phyloP scores from a whole-genome alignment of 2,797 vertebrate genomes.

The Spizella passerina region DNA sequence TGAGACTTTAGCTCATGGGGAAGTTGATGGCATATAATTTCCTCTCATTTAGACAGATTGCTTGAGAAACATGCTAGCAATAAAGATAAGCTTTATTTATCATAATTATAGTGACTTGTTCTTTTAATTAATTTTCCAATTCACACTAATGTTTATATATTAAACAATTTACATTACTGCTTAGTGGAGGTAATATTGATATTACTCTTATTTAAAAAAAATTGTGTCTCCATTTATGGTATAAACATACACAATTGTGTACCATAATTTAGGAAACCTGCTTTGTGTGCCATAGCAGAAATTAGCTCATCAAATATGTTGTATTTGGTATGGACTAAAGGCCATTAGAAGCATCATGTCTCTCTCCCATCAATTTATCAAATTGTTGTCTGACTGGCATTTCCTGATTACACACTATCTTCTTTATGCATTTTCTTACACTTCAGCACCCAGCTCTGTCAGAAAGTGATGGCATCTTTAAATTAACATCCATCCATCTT shows the following conservation, averaged over 20 bases:
- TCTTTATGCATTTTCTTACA: conserved; percentile 33
- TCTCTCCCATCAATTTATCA: conserved; percentile 36
- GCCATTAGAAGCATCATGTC: neutral
- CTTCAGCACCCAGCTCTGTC: neutral
- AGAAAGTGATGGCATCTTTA: conserved; percentile 20
- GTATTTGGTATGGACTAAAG: neutral
- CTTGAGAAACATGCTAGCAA: conserved; percentile 53
- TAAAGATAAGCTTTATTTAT: conserved; percentile 67
- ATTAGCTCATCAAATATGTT: neutral
- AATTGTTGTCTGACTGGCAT: conserved; percentile 30
- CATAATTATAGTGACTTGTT: conserved; percentile 62
- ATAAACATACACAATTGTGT: neutral
- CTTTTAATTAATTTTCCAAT: conserved; percentile 67
- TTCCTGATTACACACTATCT: conserved; percentile 32
- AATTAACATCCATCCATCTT: conserved; percentile 59
- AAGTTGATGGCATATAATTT: conserved; percentile 63
- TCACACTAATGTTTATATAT: conserved; percentile 45
- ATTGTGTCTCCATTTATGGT: neutral
- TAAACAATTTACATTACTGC: conserved; percentile 57
- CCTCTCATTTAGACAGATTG: conserved; percentile 66
- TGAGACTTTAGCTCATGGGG: conserved; percentile 39
- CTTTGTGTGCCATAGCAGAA: neutral
- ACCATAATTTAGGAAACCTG: neutral
- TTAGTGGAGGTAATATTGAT: conserved; percentile 33
- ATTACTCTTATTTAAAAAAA: neutral